Evolutionary conservation across 2,888 invertebrate species (phyloP).

Genomic region (Patella ulyssiponensis): DNA sequence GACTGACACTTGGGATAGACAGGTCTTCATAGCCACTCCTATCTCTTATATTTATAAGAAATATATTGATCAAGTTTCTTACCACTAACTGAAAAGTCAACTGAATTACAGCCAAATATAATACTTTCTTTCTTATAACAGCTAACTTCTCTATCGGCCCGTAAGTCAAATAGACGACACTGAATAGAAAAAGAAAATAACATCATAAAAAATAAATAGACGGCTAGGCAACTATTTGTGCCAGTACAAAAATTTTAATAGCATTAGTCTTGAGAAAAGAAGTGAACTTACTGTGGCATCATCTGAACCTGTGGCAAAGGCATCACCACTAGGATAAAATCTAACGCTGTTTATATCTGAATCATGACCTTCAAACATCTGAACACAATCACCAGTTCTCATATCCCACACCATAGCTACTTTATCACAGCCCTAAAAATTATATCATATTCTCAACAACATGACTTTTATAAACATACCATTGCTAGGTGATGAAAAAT

Average conservation of each 20-base stretch:
- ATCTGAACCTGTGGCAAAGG: conserved; percentile 98
- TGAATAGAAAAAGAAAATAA: conserved; percentile 43
- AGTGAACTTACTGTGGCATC: conserved; percentile 85
- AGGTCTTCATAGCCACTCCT: too few relatives aligned
- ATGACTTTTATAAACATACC: too few relatives aligned
- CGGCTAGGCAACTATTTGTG: too few relatives aligned
- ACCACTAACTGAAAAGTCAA: conserved; percentile 97
- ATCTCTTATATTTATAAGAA: too few relatives aligned
- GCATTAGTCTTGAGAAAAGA: neutral
- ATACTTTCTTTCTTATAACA: conserved; percentile 96
- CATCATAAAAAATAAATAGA: neutral
- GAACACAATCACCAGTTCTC: conserved; percentile 97
- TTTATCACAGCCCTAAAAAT: conserved; percentile 89
- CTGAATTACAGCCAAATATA: conserved; percentile 97
- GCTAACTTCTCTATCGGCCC: conserved; percentile 97
- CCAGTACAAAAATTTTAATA: too few relatives aligned
- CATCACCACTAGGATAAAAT: conserved; percentile 99
- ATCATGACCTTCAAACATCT: conserved; percentile 98
- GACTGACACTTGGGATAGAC: too few relatives aligned
- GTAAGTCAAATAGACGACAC: conserved; percentile 95
- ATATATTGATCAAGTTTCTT: conserved; percentile 57
- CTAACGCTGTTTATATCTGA: conserved; percentile 98
- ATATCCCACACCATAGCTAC: conserved; percentile 99
- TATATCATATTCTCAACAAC: neutral
- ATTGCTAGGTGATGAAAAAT: too few relatives aligned